Evolutionary conservation across 1,140 invertebrate species (phyloP), one percentile per base, ranked within the genome.

Genomic region (Anoplolepis gracilipes): DNA sequence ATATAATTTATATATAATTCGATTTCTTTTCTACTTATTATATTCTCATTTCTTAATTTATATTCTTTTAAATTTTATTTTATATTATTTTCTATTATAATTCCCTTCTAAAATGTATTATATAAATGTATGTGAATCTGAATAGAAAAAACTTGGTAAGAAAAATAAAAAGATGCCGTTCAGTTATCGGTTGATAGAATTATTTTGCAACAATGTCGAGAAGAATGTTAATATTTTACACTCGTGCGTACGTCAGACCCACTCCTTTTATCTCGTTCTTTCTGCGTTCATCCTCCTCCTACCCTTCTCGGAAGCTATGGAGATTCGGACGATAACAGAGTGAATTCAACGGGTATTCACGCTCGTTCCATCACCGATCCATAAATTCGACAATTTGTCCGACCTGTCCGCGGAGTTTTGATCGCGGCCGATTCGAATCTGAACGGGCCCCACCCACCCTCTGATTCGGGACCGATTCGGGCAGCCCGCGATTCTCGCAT

Each of bases 301-400:
- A 85, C 85, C 72, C 61, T 92, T 93, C 92, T 92, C 91, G 81
- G 91, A 92, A 93, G 92, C 91, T 93, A 92, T 92, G 87, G 85
- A 94, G 93, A 94, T 94, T 94, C 90, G 84, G 46, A 91, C 90
- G 93, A 94, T 93, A 94, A 93, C 87, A 86, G 89, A 77, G 87
- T 90, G 89, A 77, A 91, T 93, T 78, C 91, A 88, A 70, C 85
- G 82, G 82, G 42, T 46, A 77, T 87, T 69, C 76, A 65, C 85
- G 55, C 53, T 92, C 88, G 91, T 88, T 91, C 89, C 91, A 88
- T 92, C 93, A 93, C 87, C 91, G 90, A 93, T 92, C 92, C 90
- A 94, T 94, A 94, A 94, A 94, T 94, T 90, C 89, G 92, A 91
- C 93, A 94, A 94, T 94, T 94, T 94, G 94, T 94, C 93, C 87